These are phyloP conservation scores for Drymodes brunneopygia DNA, from an alignment of 2,113 vertebrate species.

Conservation along the genomic window DNA sequence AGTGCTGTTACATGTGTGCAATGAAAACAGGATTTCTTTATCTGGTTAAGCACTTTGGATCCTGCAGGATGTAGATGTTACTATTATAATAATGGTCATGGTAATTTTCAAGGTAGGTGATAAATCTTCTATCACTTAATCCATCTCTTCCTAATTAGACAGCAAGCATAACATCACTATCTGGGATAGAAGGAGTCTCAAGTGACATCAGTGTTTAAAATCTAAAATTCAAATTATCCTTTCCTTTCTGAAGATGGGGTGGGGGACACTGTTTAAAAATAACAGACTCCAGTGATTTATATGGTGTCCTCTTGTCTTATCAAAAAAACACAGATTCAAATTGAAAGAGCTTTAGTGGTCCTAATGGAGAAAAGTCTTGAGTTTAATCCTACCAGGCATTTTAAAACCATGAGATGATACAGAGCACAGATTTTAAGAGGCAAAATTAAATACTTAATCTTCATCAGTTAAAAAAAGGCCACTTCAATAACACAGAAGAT, in stretches of 20 bases:
- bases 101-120: neutral
- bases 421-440: neutral
- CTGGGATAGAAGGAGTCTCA: neutral
- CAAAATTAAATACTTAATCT: slow-evolving; percentile 32
- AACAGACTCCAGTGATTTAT: neutral
- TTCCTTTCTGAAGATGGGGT: neutral
- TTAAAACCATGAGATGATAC: neutral
- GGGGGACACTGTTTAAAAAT: neutral
- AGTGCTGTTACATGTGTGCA: neutral
- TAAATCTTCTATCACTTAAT: slow-evolving; percentile 3
- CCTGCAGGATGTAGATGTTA: neutral
- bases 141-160: slow-evolving; percentile 31
- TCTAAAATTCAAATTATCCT: slow-evolving; percentile 20
- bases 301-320: slow-evolving; percentile 2
- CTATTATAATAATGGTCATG: neutral
- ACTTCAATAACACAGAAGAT: neutral
- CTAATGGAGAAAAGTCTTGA: neutral
- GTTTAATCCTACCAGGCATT: slow-evolving; percentile 28
- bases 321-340: neutral
- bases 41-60: neutral
- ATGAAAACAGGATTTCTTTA: neutral
- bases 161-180: neutral
- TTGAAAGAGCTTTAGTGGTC: slow-evolving; percentile 1
- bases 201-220: slow-evolving; percentile 14
- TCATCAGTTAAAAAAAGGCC: neutral